Evolutionary conservation across 2,888 invertebrate species (phyloP).

Genomic region (Anticlea derivata): DNA sequence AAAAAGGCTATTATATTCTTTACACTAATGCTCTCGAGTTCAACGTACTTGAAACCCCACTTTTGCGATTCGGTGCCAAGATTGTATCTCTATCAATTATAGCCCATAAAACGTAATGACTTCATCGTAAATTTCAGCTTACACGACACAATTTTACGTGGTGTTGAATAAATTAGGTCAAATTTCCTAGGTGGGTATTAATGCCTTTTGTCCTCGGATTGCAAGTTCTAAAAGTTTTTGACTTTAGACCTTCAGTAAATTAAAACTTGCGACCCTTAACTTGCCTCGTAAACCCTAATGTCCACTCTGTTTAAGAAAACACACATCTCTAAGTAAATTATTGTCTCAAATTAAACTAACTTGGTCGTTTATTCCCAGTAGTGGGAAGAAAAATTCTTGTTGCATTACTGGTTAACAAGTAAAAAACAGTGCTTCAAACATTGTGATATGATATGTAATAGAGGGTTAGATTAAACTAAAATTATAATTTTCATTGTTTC

Average conservation of each 20-base stretch:
- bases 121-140: conserved; percentile 81
- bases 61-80: conserved; percentile 76
- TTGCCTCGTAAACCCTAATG: conserved; percentile 24
- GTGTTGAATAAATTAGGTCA: conserved; percentile 78
- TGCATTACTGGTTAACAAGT: no score
- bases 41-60: conserved; percentile 71
- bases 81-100: conserved; percentile 82
- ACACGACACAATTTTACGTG: conserved; percentile 78
- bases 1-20: conserved; percentile 70
- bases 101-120: conserved; percentile 82
- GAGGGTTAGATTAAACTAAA: no score
- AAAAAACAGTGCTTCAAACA: background rate
- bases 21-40: conserved; percentile 72
- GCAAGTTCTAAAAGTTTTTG: conserved; percentile 29
- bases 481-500: no score
- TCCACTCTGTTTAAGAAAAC: conserved; percentile 30
- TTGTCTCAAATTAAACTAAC: conserved; percentile 1
- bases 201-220: conserved; percentile 57
- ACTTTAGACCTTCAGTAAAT: conserved; percentile 33
- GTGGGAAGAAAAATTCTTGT: no score
- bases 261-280: conserved; percentile 27
- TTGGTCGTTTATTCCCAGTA: no score
- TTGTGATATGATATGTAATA: background rate
- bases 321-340: conserved; percentile 22
- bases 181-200: conserved; percentile 58